Evolutionary conservation across 1,140 invertebrate species (phyloP), one percentile per base, ranked within the genome.

Genomic region (Bombyx mori): DNA sequence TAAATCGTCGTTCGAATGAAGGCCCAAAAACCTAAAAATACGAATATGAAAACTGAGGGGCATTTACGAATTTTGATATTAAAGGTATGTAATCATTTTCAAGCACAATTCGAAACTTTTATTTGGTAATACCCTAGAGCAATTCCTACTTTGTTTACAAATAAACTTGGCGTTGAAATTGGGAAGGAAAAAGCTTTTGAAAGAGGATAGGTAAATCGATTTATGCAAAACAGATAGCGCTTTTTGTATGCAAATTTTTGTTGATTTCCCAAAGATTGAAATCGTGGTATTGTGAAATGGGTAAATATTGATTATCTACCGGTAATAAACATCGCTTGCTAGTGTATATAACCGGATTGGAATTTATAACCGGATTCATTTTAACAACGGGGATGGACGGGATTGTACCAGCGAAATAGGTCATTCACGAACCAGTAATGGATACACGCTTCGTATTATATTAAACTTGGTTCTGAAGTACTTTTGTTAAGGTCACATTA

Each of bases 231-330:
- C 66, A 82, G 78, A 81, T 79, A 75, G 73, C 77, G 73, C 81
- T 79, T 84, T 84, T 84, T 84, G 73, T 82, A 84, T 84, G 79
- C 71, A 81, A 84, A 84, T 84, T 79, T 73, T 66, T 76, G 76
- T 81, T 82, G 77, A 84, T 84, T 84, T 84, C 69, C 74, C 68
- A 73, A 75, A 81, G 77, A 82, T 82, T 82, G 77, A 81, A 82
- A 77, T 82, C 73, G 62, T 73, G 68, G 75, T 78, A 73, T 75
- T 75, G 74, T 72, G 61, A 69, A 74, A 70, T 77, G 66, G 66
- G 56, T 68, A 56, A 73, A 76, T 73, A 74, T 78, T 74, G 70
- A 75, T 72, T 74, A 73, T 65, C 61, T 62, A 61, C 62, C 43
- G 45, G 42, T 10, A 73, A 71, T 71, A 69, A 68, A 68, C 54